A percentile compares a stretch with the other conserved stretches of the same genome.
Evolutionary conservation across 2,797 vertebrate genomes (phyloP).

Genomic region (Melanotaenia maccullochi): DNA sequence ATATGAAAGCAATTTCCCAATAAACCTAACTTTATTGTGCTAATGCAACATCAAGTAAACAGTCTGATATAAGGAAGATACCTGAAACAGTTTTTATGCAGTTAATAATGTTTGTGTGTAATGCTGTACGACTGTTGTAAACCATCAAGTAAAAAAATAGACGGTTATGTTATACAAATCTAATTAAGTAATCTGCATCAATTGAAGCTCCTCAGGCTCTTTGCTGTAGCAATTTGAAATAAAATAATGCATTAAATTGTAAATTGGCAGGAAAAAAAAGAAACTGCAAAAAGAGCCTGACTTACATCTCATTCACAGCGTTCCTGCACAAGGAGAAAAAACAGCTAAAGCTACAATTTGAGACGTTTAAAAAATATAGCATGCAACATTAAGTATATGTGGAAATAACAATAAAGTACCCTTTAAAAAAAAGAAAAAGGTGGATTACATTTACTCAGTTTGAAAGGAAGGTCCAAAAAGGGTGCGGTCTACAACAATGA

Average conservation of each 20-base stretch:
- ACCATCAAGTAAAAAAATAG: background rate
- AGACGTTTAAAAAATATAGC: too few relatives aligned
- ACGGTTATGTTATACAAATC: background rate
- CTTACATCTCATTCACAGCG: too few relatives aligned
- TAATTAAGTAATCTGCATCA: conserved; percentile 1
- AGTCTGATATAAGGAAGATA: conserved; percentile 36
- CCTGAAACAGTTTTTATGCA: conserved; percentile 28
- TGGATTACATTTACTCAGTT: too few relatives aligned
- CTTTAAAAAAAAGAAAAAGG: too few relatives aligned
- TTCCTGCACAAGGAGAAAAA: background rate
- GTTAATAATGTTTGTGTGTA: conserved; percentile 20
- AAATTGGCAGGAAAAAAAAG: background rate
- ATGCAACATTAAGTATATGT: too few relatives aligned
- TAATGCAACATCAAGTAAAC: conserved; percentile 53
- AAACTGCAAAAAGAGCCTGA: too few relatives aligned
- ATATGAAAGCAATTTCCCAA: conserved; percentile 43
- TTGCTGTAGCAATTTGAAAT: background rate
- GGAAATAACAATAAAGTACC: too few relatives aligned
- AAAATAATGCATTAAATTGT: background rate
- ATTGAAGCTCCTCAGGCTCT: background rate
- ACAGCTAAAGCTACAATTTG: background rate
- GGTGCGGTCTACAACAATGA: too few relatives aligned
- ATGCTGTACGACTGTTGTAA: conserved; percentile 2
- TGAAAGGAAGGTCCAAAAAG: too few relatives aligned
- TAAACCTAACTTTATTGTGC: conserved; percentile 46